phyloP scores from a whole-genome alignment of 2,113 vertebrate species.

The Uropsilus gracilis region DNA sequence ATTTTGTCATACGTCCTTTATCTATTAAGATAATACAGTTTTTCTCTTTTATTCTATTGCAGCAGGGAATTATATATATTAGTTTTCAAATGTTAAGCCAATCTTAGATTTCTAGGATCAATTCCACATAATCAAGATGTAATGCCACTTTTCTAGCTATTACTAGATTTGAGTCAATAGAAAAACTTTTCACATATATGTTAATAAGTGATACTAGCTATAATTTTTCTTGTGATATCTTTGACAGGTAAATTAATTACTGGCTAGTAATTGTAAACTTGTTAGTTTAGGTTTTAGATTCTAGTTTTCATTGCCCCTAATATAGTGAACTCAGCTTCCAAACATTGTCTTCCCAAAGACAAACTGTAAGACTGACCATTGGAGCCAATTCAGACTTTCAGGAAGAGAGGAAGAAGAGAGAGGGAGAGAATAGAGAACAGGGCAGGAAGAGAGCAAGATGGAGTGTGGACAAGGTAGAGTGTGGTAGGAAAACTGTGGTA shows the following conservation, averaged over 20 bases:
- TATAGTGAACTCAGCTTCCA: neutral
- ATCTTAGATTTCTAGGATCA: neutral
- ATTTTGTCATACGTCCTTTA: neutral
- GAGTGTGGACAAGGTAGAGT: too few species aligned
- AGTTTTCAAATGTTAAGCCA: neutral
- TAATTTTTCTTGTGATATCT: neutral
- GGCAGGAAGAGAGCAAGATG: too few species aligned
- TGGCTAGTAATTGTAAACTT: neutral
- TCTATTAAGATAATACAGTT: neutral
- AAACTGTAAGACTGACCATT: too few species aligned
- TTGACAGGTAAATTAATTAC: neutral
- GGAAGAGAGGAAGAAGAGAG: too few species aligned
- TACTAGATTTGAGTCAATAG: neutral
- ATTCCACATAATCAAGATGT: neutral
- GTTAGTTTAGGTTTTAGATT: neutral
- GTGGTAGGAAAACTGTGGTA: too few species aligned
- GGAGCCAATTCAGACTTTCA: too few species aligned
- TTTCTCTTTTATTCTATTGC: conserved; percentile 22
- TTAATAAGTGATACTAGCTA: neutral
- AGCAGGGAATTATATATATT: neutral
- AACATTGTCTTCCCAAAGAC: neutral
- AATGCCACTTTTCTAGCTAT: neutral
- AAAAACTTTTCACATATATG: neutral
- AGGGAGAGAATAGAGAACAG: too few species aligned
- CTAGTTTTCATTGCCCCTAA: neutral